phyloP scores from a whole-genome alignment of 2,797 vertebrate species.

The Oryzias dopingdopingensis region DNA sequence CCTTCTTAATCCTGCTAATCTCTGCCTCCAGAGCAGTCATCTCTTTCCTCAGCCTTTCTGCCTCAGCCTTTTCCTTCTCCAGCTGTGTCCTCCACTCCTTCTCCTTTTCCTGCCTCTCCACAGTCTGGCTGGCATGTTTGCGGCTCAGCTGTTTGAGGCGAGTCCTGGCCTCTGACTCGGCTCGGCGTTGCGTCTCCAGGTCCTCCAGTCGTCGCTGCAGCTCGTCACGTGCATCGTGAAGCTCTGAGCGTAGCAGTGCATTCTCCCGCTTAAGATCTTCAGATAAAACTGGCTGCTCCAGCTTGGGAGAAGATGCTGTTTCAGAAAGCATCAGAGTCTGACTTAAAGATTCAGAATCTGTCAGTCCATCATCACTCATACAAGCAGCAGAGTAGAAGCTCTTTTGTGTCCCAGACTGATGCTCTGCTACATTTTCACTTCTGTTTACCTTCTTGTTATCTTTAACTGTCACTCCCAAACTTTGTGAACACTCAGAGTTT shows the following conservation, averaged over 20 bases:
- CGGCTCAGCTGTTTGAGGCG: constrained; percentile 79
- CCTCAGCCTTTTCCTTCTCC: constrained; percentile 69
- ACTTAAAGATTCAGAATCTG: not conserved
- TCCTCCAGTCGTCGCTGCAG: constrained; percentile 78
- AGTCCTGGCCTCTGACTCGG: constrained; percentile 73
- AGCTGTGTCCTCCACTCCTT: constrained; percentile 63
- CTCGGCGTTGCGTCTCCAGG: constrained; percentile 72
- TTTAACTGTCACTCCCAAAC: constrained; percentile 17
- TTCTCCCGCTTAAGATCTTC: constrained; percentile 71
- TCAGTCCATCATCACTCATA: constrained; percentile 16
- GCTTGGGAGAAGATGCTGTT: not conserved
- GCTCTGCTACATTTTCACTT: constrained; percentile 25
- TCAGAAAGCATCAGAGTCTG: constrained; percentile 7
- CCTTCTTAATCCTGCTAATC: constrained; percentile 30
- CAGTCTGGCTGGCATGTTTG: constrained; percentile 65
- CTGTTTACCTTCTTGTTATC: constrained; percentile 17
- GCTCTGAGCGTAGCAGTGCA: constrained; percentile 65
- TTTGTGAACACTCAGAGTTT: constrained; percentile 45
- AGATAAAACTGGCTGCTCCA: constrained; percentile 6
- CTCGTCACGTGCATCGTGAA: constrained; percentile 68
- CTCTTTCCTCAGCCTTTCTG: constrained; percentile 57
- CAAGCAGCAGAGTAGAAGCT: not conserved
- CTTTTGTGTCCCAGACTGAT: constrained; percentile 6
- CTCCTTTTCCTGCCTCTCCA: constrained; percentile 64
- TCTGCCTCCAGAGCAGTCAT: constrained; percentile 60